phyloP scores from a whole-genome alignment of 2,113 vertebrate genomes.

The Martes martes region DNA sequence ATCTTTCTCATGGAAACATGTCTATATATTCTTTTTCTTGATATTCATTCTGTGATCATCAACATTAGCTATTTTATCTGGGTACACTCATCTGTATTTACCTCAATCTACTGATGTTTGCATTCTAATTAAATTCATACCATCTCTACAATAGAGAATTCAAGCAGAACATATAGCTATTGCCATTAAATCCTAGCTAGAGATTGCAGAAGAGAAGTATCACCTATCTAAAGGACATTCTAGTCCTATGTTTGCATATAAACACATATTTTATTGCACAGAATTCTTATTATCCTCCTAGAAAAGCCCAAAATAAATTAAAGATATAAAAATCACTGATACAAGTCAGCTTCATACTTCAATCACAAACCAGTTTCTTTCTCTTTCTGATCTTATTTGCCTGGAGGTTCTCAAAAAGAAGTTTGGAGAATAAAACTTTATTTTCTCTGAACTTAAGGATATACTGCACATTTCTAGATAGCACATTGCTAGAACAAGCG shows the following conservation, averaged over 20 bases:
- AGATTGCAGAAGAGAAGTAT: neutral
- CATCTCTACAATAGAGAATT: neutral
- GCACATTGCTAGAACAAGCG: neutral
- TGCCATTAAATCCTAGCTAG: neutral
- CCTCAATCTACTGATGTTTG: neutral
- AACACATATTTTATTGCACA: neutral
- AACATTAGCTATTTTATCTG: neutral
- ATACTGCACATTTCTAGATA: neutral
- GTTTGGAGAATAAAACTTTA: neutral
- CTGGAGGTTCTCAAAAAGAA: neutral
- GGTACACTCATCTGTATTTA: neutral
- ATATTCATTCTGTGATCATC: neutral
- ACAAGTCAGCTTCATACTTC: neutral
- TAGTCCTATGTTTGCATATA: neutral
- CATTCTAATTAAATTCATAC: conserved; percentile 11
- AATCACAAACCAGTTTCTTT: neutral
- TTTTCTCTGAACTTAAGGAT: conserved; percentile 15
- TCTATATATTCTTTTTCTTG: neutral
- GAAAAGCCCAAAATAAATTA: neutral
- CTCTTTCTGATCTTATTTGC: neutral
- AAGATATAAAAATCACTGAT: neutral
- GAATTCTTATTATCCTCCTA: neutral
- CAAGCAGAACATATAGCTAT: neutral
- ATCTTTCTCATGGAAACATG: neutral
- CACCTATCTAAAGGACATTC: neutral